Conservation (phyloP, 2,797 vertebrate genomes). For the Enteromius unitaeniatus region DNA sequence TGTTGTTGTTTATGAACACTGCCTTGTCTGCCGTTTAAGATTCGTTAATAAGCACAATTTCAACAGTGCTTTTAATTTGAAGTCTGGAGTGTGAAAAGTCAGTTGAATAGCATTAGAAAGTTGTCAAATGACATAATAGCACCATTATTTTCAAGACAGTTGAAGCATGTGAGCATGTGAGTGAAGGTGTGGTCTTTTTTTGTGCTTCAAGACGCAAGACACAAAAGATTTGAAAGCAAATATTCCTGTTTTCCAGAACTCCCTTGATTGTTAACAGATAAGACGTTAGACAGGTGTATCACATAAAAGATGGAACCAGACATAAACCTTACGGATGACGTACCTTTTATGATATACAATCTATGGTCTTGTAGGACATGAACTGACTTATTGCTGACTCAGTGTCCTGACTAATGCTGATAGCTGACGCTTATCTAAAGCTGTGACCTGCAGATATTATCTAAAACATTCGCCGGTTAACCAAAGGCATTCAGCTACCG, state of each 20-base stretch:
- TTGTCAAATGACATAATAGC: constrained; percentile 19
- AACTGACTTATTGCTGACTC: constrained; percentile 13
- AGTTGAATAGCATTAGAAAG: constrained; percentile 18
- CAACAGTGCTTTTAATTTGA: constrained; percentile 2
- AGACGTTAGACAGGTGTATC: constrained; percentile 6
- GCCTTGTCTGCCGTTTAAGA: not conserved
- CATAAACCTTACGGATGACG: not conserved
- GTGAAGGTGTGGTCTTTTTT: constrained; percentile 35
- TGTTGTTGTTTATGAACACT: not conserved
- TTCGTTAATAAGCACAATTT: no score
- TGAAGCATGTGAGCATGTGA: no score
- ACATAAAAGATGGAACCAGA: not conserved
- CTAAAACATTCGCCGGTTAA: not conserved
- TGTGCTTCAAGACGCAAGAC: constrained; percentile 13
- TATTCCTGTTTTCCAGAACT: constrained; percentile 39
- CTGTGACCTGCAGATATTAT: constrained; percentile 20
- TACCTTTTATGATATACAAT: not conserved
- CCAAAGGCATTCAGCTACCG: constrained; percentile 35
- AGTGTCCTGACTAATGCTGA: constrained; percentile 19
- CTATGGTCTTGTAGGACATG: constrained; percentile 5
- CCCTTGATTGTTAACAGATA: constrained; percentile 7
- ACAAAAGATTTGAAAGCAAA: constrained; percentile 28
- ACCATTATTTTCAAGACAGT: constrained; percentile 15
- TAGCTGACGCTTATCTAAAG: constrained; percentile 23
- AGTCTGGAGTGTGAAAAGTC: not conserved